phyloP scores from a whole-genome alignment of 30 jellyfish, hydroid and myxozoan species.

The Cassiopea andromeda region DNA sequence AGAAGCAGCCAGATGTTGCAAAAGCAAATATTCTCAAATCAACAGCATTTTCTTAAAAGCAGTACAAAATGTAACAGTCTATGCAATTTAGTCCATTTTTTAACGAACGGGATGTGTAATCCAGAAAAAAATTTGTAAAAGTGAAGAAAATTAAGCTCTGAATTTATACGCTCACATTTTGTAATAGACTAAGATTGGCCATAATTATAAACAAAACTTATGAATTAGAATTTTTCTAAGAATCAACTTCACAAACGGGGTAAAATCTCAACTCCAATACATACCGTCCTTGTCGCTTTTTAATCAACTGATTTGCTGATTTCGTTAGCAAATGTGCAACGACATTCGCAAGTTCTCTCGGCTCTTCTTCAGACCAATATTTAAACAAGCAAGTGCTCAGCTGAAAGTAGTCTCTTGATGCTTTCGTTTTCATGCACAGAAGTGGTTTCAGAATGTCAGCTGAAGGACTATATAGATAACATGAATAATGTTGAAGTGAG shows the following conservation, averaged over 20 bases:
- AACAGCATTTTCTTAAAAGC: too few relatives aligned
- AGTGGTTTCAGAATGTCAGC: slow-evolving; percentile 87
- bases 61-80: too few relatives aligned
- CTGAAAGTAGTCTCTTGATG: slow-evolving; percentile 25
- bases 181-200: too few relatives aligned
- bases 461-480: slow-evolving; percentile 77
- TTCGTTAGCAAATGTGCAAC: slow-evolving; percentile 81
- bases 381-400: slow-evolving; percentile 90
- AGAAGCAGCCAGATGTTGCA: background rate
- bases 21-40: background rate
- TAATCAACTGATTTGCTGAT: slow-evolving; percentile 31
- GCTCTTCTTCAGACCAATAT: slow-evolving; percentile 88
- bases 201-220: too few relatives aligned
- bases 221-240: too few relatives aligned
- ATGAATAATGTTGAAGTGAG: too few relatives aligned
- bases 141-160: too few relatives aligned
- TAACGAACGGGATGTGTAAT: too few relatives aligned
- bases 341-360: slow-evolving; percentile 88
- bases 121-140: too few relatives aligned
- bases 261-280: background rate
- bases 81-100: too few relatives aligned
- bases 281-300: slow-evolving; percentile 75
- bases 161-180: too few relatives aligned
- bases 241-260: too few relatives aligned
- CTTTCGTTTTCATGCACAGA: slow-evolving; percentile 76